phyloP scores from a whole-genome alignment of 2,888 invertebrate genomes.

The Drosophila dives region DNA sequence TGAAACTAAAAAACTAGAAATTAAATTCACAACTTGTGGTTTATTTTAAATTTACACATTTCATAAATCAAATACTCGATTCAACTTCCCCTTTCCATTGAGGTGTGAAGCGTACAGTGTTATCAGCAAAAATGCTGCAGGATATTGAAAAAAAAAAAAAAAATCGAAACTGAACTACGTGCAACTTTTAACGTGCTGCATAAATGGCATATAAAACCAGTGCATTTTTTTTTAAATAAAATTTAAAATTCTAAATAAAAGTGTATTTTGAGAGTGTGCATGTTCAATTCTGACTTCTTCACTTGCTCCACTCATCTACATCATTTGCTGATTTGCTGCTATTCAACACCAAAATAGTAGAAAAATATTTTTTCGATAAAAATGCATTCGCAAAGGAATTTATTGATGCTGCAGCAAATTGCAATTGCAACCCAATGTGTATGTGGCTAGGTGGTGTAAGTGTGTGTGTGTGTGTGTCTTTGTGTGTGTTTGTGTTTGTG shows the following conservation, averaged over 20 bases:
- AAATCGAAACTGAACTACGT: conserved; percentile 4
- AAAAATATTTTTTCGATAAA: conserved; percentile 71
- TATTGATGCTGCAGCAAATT: conserved; percentile 61
- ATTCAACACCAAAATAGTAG: conserved; percentile 37
- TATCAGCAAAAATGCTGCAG: conserved; percentile 30
- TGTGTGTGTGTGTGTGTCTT: not conserved
- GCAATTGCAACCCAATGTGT: conserved; percentile 27
- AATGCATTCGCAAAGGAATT: conserved; percentile 64
- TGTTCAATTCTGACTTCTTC: conserved; percentile 3
- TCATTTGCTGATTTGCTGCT: conserved; percentile 34
- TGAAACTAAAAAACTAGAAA: conserved; percentile 4
- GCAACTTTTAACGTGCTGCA: conserved; percentile 5
- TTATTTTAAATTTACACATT: not conserved
- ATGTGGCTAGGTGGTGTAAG: not conserved
- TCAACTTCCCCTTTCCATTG: not conserved
- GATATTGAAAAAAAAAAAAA: conserved; percentile 17
- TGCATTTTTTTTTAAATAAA: conserved; percentile 2
- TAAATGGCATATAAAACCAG: not conserved
- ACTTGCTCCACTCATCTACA: conserved; percentile 3
- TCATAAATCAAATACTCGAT: conserved; percentile 18
- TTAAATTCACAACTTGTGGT: conserved; percentile 1
- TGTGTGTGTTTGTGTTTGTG: not conserved
- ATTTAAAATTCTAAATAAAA: conserved; percentile 60
- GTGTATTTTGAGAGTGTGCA: not conserved
- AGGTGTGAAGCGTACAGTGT: conserved; percentile 41